phyloP scores from a whole-genome alignment of 53 echinoderm and acorn worm genomes.

The Apostichopus leukothele region DNA sequence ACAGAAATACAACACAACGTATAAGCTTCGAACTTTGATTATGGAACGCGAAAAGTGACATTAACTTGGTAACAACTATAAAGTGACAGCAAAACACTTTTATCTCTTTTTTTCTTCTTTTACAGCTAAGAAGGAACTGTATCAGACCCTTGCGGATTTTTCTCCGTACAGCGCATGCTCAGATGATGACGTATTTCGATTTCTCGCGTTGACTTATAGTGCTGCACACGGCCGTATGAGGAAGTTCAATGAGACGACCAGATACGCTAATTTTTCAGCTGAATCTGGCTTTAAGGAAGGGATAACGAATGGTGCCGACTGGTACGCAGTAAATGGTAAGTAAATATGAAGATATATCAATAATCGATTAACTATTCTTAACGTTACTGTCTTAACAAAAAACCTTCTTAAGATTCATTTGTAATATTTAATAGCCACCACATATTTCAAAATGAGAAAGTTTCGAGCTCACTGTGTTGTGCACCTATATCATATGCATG shows the following conservation, averaged over 20 bases:
- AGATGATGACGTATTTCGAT: constrained; percentile 80
- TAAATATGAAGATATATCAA: neutral
- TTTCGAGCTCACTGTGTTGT: too few species aligned
- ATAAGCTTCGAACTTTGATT: too few species aligned
- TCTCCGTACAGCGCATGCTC: constrained; percentile 68
- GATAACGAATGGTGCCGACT: constrained; percentile 91
- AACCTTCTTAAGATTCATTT: too few species aligned
- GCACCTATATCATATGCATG: too few species aligned
- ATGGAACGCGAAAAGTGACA: too few species aligned
- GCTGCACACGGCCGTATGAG: constrained; percentile 78
- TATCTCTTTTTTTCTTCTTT: neutral
- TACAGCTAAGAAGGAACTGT: neutral
- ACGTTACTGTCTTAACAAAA: too few species aligned
- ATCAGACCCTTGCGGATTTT: neutral
- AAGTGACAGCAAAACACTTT: too few species aligned
- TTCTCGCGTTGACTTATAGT: constrained; percentile 75
- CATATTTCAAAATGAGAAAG: too few species aligned
- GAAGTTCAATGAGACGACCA: constrained; percentile 53
- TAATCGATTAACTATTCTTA: too few species aligned
- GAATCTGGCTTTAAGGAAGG: constrained; percentile 75
- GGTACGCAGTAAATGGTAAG: constrained; percentile 81
- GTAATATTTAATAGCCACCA: too few species aligned
- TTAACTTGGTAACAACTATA: too few species aligned
- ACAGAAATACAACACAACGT: too few species aligned
- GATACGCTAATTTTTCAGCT: constrained; percentile 45